phyloP scores from a whole-genome alignment of 2,797 vertebrate genomes.

The Tenualosa ilisha region DNA sequence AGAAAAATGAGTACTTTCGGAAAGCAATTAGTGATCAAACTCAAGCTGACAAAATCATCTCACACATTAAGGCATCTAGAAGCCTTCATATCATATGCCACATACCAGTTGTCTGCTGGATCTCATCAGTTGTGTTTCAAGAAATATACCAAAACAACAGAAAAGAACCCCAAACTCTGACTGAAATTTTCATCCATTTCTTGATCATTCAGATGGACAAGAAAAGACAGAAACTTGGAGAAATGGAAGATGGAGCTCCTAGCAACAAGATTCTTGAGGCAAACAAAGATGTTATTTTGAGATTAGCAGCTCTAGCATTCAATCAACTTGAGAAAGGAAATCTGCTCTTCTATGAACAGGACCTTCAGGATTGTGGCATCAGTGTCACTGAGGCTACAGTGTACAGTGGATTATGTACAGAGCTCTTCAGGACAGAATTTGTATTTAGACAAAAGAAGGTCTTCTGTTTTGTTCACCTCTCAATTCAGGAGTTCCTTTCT shows the following conservation, averaged over 20 bases:
- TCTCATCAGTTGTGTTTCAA: slow-evolving; percentile 45
- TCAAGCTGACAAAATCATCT: neutral
- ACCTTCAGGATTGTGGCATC: slow-evolving; percentile 34
- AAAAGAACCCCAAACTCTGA: slow-evolving; percentile 43
- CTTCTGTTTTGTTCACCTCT: slow-evolving; percentile 43
- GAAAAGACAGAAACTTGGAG: slow-evolving; percentile 27
- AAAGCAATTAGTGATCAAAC: neutral
- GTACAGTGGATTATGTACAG: slow-evolving; percentile 36
- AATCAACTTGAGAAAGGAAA: slow-evolving; percentile 38
- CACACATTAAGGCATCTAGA: neutral
- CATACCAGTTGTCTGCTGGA: slow-evolving; percentile 50
- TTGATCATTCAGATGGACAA: slow-evolving; percentile 37
- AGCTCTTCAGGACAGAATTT: slow-evolving; percentile 39
- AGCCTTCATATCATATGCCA: slow-evolving; percentile 12
- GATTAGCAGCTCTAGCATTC: slow-evolving; percentile 38
- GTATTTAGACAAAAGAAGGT: slow-evolving; percentile 38
- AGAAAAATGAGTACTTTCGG: slow-evolving; percentile 1
- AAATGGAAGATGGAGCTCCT: neutral
- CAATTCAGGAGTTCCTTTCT: slow-evolving; percentile 44
- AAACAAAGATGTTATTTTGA: slow-evolving; percentile 30
- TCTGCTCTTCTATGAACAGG: slow-evolving; percentile 40
- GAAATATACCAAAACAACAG: neutral
- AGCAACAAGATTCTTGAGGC: neutral
- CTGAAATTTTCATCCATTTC: slow-evolving; percentile 47
- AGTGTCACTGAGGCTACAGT: slow-evolving; percentile 33